Evolutionary conservation across 1,140 invertebrate genomes (phyloP), one percentile per base, ranked within the genome.

Genomic region (Schlechtendalia chinensis): DNA sequence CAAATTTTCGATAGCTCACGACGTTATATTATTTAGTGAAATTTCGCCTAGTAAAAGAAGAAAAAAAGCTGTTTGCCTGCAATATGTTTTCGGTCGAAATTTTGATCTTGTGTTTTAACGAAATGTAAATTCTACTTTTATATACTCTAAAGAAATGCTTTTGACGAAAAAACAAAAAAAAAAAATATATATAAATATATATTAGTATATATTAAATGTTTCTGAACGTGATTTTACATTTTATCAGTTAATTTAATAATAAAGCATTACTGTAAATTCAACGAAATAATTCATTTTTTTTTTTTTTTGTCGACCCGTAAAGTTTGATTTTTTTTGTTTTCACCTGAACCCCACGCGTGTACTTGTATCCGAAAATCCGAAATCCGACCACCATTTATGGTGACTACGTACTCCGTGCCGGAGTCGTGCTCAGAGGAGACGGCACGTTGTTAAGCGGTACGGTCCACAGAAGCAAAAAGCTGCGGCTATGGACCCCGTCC

Each of bases 251-350:
- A 16, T 53, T 71, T 29, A 71, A 50, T 27, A 71, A 71, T 71
- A 50, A 53, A 71, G 22, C 45, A 27, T 71, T 53, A 71, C 67
- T 71, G 24, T 71, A 71, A 71, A 71, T 69, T 69, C 39, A 47
- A 47, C 0, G 19, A 47, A 69, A 69, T 8, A 50, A 50, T 12
- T 50, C 39, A 45, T 45, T 45, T n/a, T n/a, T n/a, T n/a, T 4
- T 39, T 4, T 3, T 39, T 8, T 3, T 39, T 4, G 8, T 39
- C 32, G 32, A 39, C 8, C 32, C 8, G 8, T 39, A 4, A 39
- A 39, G 32, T 39, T n/a, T n/a, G n/a, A n/a, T n/a, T 39, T 4
- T 39, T 39, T 39, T 39, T 39, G 32, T 39, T 39, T 39, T n/a
- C n/a, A 39, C 32, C 32, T 39, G 32, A 39, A 39, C 32, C 32